Base-by-base conservation (phyloP, 2,888 invertebrate species). In the Alloplasta piceator region DNA sequence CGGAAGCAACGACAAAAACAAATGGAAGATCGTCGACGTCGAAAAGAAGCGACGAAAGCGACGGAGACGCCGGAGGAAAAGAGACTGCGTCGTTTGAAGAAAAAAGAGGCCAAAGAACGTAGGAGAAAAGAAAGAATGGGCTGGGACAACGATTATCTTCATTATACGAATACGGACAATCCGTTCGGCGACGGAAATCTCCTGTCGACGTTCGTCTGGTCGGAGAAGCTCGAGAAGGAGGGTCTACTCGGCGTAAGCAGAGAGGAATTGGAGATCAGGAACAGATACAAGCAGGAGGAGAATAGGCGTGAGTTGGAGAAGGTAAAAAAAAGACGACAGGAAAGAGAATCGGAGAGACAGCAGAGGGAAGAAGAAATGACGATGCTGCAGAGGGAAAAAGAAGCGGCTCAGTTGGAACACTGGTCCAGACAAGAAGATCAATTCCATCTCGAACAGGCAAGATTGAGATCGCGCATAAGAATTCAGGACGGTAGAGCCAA, bases 111-210 rank as follows among this genome's bases (percentile, higher is more conserved):
- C 0, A 99, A 99, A 89, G 98, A 98, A 91, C 94, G 97, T 0
- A 95, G 95, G 81, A 93, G 98, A 0, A 97, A 98, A 74, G 97
- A 98, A 91, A 94, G 97, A 84, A 98, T 98, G 98, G 98, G 98
- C 5, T 98, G 98, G 98, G 98, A 98, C 92, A 97, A 96, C 84
- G 98, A 99, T 92, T 98, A 98, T 91, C 95, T 98, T 81, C 98
- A 98, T 89, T 99, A 99, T 90, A 99, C 99, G 0, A 98, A 99
- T 92, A 97, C 97, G 68, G 99, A 99, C 92, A 99, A 99, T 93
- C 99, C 99, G 0, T 99, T 99, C 92, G 99, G 99, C 0, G 99
- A 99, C 94, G 97, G 97, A 0, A 98, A 98, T 87, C 94, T 99
- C 50, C 94, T 98, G 5, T 96, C 98, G 43, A 97, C 98, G 0